Evolutionary conservation across 2,113 vertebrate species (phyloP), one percentile per base, ranked within the genome.

Genomic region (Penelope pileata): DNA sequence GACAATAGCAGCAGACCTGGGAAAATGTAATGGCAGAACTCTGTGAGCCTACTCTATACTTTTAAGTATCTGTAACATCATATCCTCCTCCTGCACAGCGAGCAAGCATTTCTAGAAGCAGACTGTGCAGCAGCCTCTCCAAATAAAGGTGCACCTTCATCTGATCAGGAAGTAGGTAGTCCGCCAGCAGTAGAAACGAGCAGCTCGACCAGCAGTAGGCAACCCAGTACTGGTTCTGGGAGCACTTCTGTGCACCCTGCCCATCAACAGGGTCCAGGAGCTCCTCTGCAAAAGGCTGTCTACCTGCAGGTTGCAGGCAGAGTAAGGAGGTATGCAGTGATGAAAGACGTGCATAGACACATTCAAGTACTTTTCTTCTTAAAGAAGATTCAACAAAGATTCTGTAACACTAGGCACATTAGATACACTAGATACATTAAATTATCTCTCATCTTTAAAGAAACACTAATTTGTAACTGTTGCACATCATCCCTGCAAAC

Each of bases 51-150:
- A 10, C 11, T n/a, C 27, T 58, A 30, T 30, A 84, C 70, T 67
- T 13, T 3, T 1, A 90, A 42, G 4, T 40, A 69, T 45, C 15
- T 10, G 16, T n/a, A 89, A 38, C 8, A 85, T n/a, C n/a, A n/a
- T n/a, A n/a, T 88, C 40, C 97, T 97, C 97, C 98, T 97, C 97
- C 98, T 32, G 96, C 91, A 34, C 97, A 97, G 93, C 96, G 98
- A 30, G 94, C 96, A 66, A 97, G 95, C 19, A 74, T 96, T 82
- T 97, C 98, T 93, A 91, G 97, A 93, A 97, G 93, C 88, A 98
- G 96, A 98, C 93, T 97, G 97, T 72, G 10, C 78, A 3, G 85
- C 96, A 2, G 40, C 93, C 93, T 98, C 98, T 96, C 98, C 98
- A 13, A 98, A 95, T 76, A 98, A 98, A 97, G 98, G 97, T 26